Percentiles rank a stretch among this genome's conserved stretches.
Evolutionary conservation across 2,888 invertebrate species (phyloP).

Genomic region (Athripsodes cinereus): DNA sequence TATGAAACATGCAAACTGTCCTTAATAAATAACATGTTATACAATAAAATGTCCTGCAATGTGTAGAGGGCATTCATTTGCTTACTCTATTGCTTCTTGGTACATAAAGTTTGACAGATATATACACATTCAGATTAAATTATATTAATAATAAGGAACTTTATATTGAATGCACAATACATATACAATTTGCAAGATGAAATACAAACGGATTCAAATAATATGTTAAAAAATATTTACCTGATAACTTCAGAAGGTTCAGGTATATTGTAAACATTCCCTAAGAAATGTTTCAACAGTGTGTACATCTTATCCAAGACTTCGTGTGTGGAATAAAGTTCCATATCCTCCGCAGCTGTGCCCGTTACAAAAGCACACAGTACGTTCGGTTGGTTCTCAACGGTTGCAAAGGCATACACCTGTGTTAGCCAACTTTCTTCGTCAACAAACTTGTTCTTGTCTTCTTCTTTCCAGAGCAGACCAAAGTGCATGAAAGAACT

Average conservation of each 20-base stretch:
- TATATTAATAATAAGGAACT: no score
- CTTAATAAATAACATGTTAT: no score
- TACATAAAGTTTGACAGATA: no score
- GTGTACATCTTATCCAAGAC: conserved; percentile 50
- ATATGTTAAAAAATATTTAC: conserved; percentile 37
- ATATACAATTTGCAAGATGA: no score
- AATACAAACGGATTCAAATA: no score
- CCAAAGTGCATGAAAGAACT: conserved; percentile 43
- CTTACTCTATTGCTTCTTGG: no score
- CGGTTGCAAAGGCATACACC: conserved; percentile 55
- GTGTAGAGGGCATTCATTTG: no score
- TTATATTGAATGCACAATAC: no score
- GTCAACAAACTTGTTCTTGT: conserved; percentile 42
- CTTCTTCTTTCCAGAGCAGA: conserved; percentile 52
- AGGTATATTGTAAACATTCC: conserved; percentile 48
- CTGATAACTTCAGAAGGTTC: conserved; percentile 48
- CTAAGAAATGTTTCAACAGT: conserved; percentile 48
- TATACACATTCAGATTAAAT: no score
- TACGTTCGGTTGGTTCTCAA: conserved; percentile 54
- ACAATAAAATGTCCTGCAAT: no score
- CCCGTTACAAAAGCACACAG: conserved; percentile 64
- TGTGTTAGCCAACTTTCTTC: conserved; percentile 55
- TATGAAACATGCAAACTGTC: no score
- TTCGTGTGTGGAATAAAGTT: conserved; percentile 46
- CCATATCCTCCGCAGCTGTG: conserved; percentile 55